These are phyloP conservation scores for Polyommatus icarus DNA, from an alignment of 2,888 invertebrate genomes.

Conservation along the genomic window DNA sequence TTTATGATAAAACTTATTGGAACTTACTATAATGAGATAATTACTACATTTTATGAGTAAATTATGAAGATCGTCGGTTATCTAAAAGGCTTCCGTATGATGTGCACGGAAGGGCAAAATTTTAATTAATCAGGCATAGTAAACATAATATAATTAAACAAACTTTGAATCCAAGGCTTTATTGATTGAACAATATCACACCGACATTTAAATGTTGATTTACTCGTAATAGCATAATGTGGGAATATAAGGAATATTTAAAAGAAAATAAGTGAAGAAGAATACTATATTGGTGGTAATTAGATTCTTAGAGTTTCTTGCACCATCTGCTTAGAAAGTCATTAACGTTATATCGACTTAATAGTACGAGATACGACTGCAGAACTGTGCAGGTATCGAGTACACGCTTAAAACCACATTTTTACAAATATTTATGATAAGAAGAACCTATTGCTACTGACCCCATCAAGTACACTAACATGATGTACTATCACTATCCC, in stretches of 20 bases:
- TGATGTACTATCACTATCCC: no score
- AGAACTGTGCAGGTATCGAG: no score
- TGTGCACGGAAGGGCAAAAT: conserved; percentile 1
- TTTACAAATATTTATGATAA: no score
- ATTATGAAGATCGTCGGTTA: background rate
- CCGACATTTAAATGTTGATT: background rate
- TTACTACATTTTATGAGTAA: background rate
- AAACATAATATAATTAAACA: background rate
- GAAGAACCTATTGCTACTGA: no score
- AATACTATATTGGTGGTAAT: background rate
- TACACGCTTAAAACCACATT: no score
- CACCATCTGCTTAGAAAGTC: background rate
- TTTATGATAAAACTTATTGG: background rate
- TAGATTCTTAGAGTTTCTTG: background rate
- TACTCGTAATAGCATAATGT: no score
- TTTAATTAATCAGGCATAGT: background rate
- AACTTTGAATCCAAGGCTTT: background rate
- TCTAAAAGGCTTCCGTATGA: background rate
- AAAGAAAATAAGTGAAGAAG: background rate
- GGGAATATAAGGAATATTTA: background rate
- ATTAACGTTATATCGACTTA: no score
- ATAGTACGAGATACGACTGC: no score
- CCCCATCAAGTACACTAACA: no score
- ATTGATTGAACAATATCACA: background rate
- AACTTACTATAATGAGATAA: background rate